Conservation (phyloP, 2,888 invertebrate genomes). For the Drosophila rellima region DNA sequence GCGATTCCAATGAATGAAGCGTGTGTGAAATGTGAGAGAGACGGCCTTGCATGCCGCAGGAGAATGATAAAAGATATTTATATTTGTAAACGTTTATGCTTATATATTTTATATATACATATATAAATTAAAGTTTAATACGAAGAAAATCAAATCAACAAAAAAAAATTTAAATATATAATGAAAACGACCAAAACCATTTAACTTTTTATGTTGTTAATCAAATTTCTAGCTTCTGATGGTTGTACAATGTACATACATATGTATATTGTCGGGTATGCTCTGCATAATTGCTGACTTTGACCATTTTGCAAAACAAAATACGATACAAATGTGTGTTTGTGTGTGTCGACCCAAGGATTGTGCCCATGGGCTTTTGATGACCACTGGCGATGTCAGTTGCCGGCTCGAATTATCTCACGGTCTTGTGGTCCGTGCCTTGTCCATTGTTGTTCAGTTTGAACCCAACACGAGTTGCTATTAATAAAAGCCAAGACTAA, state of each 20-base stretch:
- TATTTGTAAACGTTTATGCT: constrained; percentile 77
- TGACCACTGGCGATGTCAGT: constrained; percentile 34
- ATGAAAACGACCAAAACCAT: constrained; percentile 56
- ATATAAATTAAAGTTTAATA: constrained; percentile 61
- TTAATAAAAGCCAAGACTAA: constrained; percentile 55
- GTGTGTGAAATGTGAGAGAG: constrained; percentile 36
- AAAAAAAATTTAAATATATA: constrained; percentile 50
- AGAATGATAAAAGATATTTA: constrained; percentile 71
- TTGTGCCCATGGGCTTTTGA: constrained; percentile 37
- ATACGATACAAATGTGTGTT: constrained; percentile 24
- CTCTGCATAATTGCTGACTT: constrained; percentile 3
- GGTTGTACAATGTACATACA: too few species aligned
- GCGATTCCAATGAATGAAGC: constrained; percentile 46
- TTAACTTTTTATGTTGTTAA: background rate
- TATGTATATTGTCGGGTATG: background rate
- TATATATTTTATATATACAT: constrained; percentile 73
- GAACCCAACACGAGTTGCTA: constrained; percentile 63
- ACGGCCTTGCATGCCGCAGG: constrained; percentile 33
- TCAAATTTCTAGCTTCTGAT: background rate
- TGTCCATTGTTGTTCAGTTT: constrained; percentile 49
- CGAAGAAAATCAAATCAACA: constrained; percentile 43
- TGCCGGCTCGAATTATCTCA: constrained; percentile 26
- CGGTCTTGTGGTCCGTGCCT: constrained; percentile 21
- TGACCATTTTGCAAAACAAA: constrained; percentile 2
- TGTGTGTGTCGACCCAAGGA: constrained; percentile 12